Conservation (phyloP, 1,140 invertebrate species). For the Drosophila parvula region DNA sequence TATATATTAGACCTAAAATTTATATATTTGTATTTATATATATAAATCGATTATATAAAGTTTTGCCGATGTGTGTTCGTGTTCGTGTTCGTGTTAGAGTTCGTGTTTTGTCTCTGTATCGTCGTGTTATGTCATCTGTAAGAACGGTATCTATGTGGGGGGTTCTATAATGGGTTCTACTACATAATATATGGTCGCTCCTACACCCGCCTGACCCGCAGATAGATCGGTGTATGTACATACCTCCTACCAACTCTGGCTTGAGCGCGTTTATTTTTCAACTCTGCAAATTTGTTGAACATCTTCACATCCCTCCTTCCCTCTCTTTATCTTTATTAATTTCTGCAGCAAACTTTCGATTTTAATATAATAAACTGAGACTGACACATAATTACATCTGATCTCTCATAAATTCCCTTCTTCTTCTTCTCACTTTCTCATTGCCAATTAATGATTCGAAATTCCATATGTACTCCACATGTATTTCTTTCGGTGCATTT, state of each 20-base stretch:
- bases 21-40: conserved; percentile 52
- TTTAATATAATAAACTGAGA: not conserved
- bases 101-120: conserved; percentile 3
- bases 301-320: conserved; percentile 9
- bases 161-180: not conserved
- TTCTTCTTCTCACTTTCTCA: conserved; percentile 4
- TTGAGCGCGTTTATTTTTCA: not conserved
- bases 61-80: conserved; percentile 43
- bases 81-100: conserved; percentile 33
- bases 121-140: not conserved
- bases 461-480: not conserved
- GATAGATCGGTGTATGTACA: conserved; percentile 5
- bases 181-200: not conserved
- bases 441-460: conserved; percentile 15
- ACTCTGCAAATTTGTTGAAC: conserved; percentile 63
- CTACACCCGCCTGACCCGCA: conserved; percentile 16
- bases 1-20: conserved; percentile 46
- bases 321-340: not conserved
- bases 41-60: conserved; percentile 50
- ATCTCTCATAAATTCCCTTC: not conserved
- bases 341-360: not conserved
- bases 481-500: conserved; percentile 13
- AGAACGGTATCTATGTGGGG: not conserved
- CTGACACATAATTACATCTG: no score
- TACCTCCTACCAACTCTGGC: conserved; percentile 25